These are phyloP conservation scores for Odocoileus virginianus DNA, from an alignment of 2,113 vertebrate genomes.

Conservation along the genomic window DNA sequence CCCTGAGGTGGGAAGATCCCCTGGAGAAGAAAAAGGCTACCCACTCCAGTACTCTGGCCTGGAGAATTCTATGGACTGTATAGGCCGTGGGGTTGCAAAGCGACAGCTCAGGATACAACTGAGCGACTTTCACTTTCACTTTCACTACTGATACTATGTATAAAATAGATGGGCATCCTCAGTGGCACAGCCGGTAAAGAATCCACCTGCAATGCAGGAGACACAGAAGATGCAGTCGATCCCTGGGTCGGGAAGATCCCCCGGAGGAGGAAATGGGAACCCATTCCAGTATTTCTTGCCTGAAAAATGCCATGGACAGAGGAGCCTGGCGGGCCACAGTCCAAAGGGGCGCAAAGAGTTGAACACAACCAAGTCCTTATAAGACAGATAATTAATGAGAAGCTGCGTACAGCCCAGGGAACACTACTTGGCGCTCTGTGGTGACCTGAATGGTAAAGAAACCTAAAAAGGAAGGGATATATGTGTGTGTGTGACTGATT, in stretches of 20 bases:
- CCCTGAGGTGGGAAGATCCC: background rate
- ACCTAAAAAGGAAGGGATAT: background rate
- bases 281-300: background rate
- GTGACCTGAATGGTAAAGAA: background rate
- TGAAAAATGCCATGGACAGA: background rate
- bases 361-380: background rate
- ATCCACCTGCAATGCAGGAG: background rate
- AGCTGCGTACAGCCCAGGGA: background rate
- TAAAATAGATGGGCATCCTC: background rate
- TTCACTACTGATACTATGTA: background rate
- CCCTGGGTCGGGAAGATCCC: background rate
- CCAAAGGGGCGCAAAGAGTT: background rate
- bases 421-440: fast-evolving
- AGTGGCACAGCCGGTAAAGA: background rate
- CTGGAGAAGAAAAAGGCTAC: background rate
- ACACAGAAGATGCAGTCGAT: background rate
- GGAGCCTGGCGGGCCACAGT: background rate
- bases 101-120: fast-evolving
- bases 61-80: background rate
- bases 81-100: background rate
- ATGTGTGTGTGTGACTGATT: background rate
- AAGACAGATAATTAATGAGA: background rate
- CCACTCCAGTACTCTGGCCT: background rate
- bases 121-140: background rate
- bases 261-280: background rate